These are phyloP conservation scores for Nowickia ferox DNA, from an alignment of 2,888 invertebrate genomes.

Conservation along the genomic window DNA sequence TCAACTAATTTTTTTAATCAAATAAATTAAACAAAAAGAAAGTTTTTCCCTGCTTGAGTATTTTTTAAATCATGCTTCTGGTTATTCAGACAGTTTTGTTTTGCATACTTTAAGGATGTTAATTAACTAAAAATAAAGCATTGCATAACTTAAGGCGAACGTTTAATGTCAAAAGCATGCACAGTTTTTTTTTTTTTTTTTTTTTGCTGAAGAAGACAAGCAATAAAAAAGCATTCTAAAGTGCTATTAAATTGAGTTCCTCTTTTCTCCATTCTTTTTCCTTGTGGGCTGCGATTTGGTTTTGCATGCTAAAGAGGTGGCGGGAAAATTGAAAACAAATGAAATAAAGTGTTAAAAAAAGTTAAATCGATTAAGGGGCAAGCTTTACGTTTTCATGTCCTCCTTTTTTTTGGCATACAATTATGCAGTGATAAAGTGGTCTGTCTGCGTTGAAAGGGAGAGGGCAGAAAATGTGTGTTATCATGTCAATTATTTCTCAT, in stretches of 20 bases:
- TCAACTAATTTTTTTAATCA: neutral
- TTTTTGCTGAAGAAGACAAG: neutral
- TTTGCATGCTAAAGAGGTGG: slow-evolving; percentile 6
- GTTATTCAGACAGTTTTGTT: neutral
- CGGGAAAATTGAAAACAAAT: neutral
- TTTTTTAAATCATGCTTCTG: neutral
- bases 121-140: slow-evolving; percentile 56
- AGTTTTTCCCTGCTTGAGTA: neutral
- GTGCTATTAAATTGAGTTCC: slow-evolving; percentile 2
- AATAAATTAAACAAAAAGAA: neutral
- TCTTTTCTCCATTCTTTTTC: neutral
- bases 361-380: slow-evolving; percentile 7
- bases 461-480: neutral
- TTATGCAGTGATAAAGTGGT: neutral
- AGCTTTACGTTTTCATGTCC: neutral
- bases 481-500: neutral
- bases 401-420: too few relatives aligned
- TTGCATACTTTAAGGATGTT: slow-evolving; percentile 60
- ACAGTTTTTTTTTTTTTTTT: slow-evolving; percentile 1
- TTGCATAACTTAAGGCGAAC: slow-evolving; percentile 49
- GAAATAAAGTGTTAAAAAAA: neutral
- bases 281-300: neutral
- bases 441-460: neutral
- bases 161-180: slow-evolving; percentile 51
- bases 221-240: neutral